Conservation (phyloP, 1,140 invertebrate genomes). For the Rhagoletis zephyria region DNA sequence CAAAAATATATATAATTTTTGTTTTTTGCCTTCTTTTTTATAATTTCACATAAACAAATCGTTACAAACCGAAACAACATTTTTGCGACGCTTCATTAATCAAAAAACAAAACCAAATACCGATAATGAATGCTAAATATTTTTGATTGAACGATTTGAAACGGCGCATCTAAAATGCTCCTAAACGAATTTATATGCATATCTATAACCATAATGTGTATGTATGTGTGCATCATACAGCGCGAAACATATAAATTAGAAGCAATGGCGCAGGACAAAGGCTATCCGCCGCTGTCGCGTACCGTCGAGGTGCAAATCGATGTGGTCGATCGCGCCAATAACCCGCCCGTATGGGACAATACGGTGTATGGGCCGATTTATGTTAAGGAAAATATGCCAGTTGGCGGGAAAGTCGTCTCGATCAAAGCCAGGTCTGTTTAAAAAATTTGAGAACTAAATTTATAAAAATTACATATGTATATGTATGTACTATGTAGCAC, state of each 20-base stretch:
- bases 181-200: constrained; percentile 25
- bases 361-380: constrained; percentile 95
- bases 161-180: constrained; percentile 11
- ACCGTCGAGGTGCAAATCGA: constrained; percentile 97
- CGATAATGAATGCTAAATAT: constrained; percentile 43
- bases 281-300: constrained; percentile 91
- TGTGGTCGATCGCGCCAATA: constrained; percentile 96
- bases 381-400: constrained; percentile 96
- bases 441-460: background rate
- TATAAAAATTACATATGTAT: background rate
- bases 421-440: constrained; percentile 95
- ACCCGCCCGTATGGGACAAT: constrained; percentile 97
- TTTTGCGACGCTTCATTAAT: constrained; percentile 49
- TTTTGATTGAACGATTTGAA: constrained; percentile 33
- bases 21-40: constrained; percentile 59
- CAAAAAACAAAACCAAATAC: constrained; percentile 55
- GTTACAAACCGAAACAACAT: constrained; percentile 28
- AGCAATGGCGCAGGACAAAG: constrained; percentile 96
- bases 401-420: constrained; percentile 95
- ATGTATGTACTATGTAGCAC: background rate
- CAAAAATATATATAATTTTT: constrained; percentile 57
- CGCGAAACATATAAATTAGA: constrained; percentile 97
- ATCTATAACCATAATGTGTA: constrained; percentile 37
- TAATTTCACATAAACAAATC: constrained; percentile 52
- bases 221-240: constrained; percentile 75